Evolutionary conservation across 2,888 invertebrate genomes (phyloP), one percentile per base, ranked within the genome.

Genomic region (Platycheirus albimanus): DNA sequence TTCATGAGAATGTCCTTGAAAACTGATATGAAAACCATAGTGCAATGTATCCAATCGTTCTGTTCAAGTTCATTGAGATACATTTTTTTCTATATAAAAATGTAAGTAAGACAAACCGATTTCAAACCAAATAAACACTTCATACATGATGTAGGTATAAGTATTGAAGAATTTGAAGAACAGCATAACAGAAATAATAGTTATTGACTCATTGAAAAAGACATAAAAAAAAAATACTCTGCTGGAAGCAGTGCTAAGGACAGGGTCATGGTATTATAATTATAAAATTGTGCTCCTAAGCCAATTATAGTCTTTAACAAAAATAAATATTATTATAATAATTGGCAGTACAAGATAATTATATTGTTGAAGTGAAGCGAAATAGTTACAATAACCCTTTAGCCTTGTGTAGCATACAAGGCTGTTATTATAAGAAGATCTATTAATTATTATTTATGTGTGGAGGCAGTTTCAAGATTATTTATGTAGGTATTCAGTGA

Each of bases 11-110:
- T 54, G 2, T n/a, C 54, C 36, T 54, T 54, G 54, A 36, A 33
- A n/a, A 7, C 33, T 19, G 7, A n/a, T 19, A 36, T 54, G 36
- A 13, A n/a, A n/a, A 38, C 24, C 24, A 1, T 4, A 51, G 15
- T 51, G 19, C 36, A 54, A 36, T 36, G 19, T 19, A 36, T 54
- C 36, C n/a, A 54, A 36, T 11, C 19, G 19, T 19, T n/a, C 1
- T 11, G 17, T 36, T 36, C 54, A 54, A 54, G 54, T 54, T 54
- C 54, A 54, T 36, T 54, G 52, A 52, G 30, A 52, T 33, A 33
- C 10, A 30, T 28, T 15, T 51, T 15, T 30, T 3, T 30, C 0
- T 0, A 15, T 7, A 30, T 0, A 11, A 49, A 28, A 28, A 49
- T 33, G 2, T 1, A 51, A 51, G 10, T 3, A 13, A 49, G 5